phyloP scores from a whole-genome alignment of 2,888 invertebrate genomes.

The Drosophila greeni region DNA sequence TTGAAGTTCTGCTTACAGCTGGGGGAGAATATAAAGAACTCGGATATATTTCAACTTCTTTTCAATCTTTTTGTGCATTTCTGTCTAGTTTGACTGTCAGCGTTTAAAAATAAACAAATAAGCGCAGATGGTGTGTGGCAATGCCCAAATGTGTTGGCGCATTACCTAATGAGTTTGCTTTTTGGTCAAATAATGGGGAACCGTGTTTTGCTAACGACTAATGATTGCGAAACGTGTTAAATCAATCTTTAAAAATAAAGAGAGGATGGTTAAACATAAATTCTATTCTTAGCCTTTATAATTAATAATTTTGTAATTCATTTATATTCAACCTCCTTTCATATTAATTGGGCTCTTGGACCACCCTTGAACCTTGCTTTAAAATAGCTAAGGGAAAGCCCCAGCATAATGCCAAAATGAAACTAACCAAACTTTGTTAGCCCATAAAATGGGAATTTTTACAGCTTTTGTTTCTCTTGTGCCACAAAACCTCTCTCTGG shows the following conservation, averaged over 20 bases:
- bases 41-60: conserved; percentile 24
- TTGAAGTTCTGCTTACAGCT: conserved; percentile 28
- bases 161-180: conserved; percentile 33
- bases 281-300: not conserved
- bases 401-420: not conserved
- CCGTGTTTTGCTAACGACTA: conserved; percentile 8
- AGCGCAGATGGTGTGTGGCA: conserved; percentile 37
- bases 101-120: conserved; percentile 59
- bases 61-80: conserved; percentile 14
- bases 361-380: not conserved
- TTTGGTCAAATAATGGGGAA: conserved; percentile 8
- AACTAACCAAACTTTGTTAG: conserved; percentile 8
- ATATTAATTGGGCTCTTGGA: not conserved
- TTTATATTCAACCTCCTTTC: not conserved
- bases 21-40: conserved; percentile 20
- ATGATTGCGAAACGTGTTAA: conserved; percentile 13
- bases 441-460: conserved; percentile 16
- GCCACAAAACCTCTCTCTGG: conserved; percentile 3
- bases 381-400: not conserved
- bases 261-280: not conserved
- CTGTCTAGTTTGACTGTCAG: conserved; percentile 44
- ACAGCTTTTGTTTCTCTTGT: conserved; percentile 6
- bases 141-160: conserved; percentile 25
- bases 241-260: conserved; percentile 1
- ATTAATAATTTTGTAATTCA: not conserved